phyloP scores from a whole-genome alignment of 1,140 invertebrate species.

The Bombus huntii region DNA sequence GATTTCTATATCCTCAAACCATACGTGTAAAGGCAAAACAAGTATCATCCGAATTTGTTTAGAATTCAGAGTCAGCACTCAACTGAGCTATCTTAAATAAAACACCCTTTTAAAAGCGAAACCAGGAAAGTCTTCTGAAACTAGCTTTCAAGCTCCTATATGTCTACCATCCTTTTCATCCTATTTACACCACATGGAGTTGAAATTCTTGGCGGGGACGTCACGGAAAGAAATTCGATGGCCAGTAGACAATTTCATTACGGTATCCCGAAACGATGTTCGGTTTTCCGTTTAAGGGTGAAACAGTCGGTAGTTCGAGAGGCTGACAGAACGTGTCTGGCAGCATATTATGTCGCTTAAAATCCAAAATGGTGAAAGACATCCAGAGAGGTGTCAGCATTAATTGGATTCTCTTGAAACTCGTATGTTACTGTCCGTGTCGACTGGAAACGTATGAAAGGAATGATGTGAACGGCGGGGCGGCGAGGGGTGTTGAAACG shows the following conservation, averaged over 20 bases:
- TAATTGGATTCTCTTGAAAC: slow-evolving; percentile 72
- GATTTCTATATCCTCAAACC: too few relatives aligned
- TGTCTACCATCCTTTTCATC: too few relatives aligned
- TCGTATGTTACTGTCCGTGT: slow-evolving; percentile 58
- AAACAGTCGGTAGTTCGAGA: slow-evolving; percentile 50
- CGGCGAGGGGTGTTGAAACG: background rate
- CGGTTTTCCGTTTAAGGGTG: slow-evolving; percentile 48
- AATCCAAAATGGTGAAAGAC: slow-evolving; percentile 72
- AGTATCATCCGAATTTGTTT: background rate
- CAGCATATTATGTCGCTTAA: slow-evolving; percentile 66
- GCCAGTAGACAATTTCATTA: slow-evolving; percentile 41
- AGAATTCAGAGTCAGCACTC: background rate
- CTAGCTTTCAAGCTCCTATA: background rate
- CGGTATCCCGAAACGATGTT: slow-evolving; percentile 36
- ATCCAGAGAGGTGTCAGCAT: slow-evolving; percentile 65
- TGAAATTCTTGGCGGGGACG: background rate
- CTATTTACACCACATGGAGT: background rate
- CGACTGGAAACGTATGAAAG: slow-evolving; percentile 57
- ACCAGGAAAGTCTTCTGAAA: background rate
- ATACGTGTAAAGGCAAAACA: too few relatives aligned
- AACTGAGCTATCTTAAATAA: background rate
- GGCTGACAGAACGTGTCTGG: slow-evolving; percentile 61
- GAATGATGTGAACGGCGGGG: slow-evolving; percentile 48
- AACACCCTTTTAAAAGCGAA: background rate
- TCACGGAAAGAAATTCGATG: slow-evolving; percentile 28